These are phyloP conservation scores for Urophycis tenuis DNA, from an alignment of 2,797 vertebrate species.

Conservation along the genomic window DNA sequence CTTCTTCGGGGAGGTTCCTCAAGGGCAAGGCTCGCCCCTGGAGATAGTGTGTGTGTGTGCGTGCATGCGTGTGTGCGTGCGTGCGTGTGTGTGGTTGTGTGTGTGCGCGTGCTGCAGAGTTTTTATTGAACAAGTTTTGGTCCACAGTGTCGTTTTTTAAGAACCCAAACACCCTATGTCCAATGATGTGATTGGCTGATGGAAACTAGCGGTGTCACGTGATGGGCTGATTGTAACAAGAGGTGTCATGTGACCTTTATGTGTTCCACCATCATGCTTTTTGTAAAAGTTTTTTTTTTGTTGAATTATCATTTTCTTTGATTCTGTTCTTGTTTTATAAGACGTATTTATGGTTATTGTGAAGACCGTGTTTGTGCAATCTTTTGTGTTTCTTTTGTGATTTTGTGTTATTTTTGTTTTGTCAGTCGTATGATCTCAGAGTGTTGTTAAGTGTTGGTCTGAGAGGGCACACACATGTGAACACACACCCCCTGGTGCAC, in stretches of 20 bases:
- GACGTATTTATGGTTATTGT: constrained; percentile 68
- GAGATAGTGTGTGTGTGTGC: constrained; percentile 55
- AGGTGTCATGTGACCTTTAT: constrained; percentile 49
- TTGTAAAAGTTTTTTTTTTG: constrained; percentile 72
- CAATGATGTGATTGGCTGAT: neutral
- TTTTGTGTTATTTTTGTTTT: constrained; percentile 16
- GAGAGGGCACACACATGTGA: neutral
- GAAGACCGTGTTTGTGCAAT: constrained; percentile 71
- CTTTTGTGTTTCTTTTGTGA: constrained; percentile 42
- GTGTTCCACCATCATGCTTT: constrained; percentile 69
- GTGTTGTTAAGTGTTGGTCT: neutral
- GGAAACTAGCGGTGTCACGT: too few species aligned
- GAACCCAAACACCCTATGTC: neutral
- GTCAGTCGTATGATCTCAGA: neutral
- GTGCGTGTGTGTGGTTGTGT: too few species aligned
- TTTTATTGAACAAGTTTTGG: neutral
- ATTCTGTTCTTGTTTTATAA: constrained; percentile 69
- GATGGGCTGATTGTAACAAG: constrained; percentile 33
- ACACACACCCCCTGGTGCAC: neutral
- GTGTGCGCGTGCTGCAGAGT: constrained; percentile 17
- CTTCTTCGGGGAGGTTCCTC: constrained; percentile 62
- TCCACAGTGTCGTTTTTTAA: neutral
- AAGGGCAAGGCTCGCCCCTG: constrained; percentile 70
- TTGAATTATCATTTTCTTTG: constrained; percentile 38
- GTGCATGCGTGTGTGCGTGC: neutral